Conservation (phyloP, 2,888 invertebrate genomes). For the Tetragonisca angustula region DNA sequence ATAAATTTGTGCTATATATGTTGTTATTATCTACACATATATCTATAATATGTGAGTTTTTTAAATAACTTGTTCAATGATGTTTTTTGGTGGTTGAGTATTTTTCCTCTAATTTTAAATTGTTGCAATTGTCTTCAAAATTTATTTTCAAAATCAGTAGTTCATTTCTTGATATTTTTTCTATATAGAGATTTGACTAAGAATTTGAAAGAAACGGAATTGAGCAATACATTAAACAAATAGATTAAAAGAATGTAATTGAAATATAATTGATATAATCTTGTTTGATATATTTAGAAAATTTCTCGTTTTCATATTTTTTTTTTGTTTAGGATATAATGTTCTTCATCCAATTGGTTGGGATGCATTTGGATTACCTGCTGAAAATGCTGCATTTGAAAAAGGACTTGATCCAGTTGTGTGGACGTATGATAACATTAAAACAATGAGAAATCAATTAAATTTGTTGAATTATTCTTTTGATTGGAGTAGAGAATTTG, state of each 20-base stretch:
- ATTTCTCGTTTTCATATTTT: not conserved
- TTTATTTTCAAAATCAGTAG: too few relatives aligned
- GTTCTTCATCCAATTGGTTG: constrained; percentile 99
- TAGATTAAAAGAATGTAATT: not conserved
- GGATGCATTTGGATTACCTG: constrained; percentile 99
- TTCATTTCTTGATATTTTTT: too few relatives aligned
- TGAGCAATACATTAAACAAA: too few relatives aligned
- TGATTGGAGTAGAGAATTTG: constrained; percentile 96
- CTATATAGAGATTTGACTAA: too few relatives aligned
- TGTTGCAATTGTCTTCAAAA: too few relatives aligned
- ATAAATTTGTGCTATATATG: not conserved
- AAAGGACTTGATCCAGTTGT: constrained; percentile 90
- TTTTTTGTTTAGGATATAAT: constrained; percentile 79
- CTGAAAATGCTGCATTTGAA: constrained; percentile 99
- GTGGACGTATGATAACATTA: constrained; percentile 96
- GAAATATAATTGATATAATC: not conserved
- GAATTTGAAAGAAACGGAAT: too few relatives aligned
- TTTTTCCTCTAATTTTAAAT: not conserved
- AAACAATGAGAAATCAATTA: constrained; percentile 93
- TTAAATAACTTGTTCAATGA: too few relatives aligned
- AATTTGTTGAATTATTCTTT: constrained; percentile 92
- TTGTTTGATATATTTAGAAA: not conserved
- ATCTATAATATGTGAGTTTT: too few relatives aligned
- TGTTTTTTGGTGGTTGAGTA: too few relatives aligned
- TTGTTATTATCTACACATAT: too few relatives aligned